phyloP scores from a whole-genome alignment of 92 coral and sea anemone genomes.

The Porites rus region DNA sequence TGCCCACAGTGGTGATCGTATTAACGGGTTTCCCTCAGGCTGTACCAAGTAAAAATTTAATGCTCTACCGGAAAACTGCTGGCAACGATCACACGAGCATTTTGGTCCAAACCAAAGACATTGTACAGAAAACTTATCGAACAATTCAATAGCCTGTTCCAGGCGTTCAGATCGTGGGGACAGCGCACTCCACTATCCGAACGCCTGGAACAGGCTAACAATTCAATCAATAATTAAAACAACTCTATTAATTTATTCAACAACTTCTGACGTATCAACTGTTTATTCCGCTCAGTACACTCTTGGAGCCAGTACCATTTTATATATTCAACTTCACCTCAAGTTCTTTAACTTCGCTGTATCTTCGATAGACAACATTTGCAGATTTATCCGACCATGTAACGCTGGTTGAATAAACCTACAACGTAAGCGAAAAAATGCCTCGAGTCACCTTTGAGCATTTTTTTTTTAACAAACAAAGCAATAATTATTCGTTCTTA shows the following conservation, averaged over 20 bases:
- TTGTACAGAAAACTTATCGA: too few relatives aligned
- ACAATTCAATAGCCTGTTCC: too few relatives aligned
- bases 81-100: too few relatives aligned
- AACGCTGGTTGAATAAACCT: constrained; percentile 57
- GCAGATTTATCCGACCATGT: constrained; percentile 60
- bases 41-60: too few relatives aligned
- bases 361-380: constrained; percentile 54
- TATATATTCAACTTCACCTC: constrained; percentile 30
- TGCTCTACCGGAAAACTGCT: too few relatives aligned
- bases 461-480: background rate
- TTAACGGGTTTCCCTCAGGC: too few relatives aligned
- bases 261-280: background rate
- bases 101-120: too few relatives aligned
- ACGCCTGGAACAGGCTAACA: too few relatives aligned
- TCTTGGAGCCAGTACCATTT: background rate
- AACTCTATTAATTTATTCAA: background rate
- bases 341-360: constrained; percentile 41
- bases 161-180: too few relatives aligned
- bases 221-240: too few relatives aligned
- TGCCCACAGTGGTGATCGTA: too few relatives aligned
- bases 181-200: too few relatives aligned
- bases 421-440: background rate
- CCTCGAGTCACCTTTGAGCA: background rate
- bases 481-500: constrained; percentile 19
- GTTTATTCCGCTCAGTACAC: background rate